phyloP scores from a whole-genome alignment of 1,140 invertebrate genomes.

The Drosophila auraria region DNA sequence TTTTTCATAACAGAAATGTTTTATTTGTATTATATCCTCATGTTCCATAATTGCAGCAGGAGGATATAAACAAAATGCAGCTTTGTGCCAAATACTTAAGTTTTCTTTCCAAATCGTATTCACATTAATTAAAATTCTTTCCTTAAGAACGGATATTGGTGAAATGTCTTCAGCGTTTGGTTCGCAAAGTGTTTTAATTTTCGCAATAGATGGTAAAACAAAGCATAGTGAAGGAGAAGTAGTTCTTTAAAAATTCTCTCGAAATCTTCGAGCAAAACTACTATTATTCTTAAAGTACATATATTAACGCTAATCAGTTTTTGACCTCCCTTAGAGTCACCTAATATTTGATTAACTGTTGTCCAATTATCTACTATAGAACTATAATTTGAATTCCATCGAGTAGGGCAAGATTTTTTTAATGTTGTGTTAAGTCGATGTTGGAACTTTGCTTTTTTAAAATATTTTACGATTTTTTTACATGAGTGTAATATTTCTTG shows the following conservation, averaged over 20 bases:
- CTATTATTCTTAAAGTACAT: conserved; percentile 20
- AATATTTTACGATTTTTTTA: conserved; percentile 46
- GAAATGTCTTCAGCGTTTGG: conserved; percentile 4
- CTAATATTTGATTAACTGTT: conserved; percentile 14
- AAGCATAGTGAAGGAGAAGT: not conserved
- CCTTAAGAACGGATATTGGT: no score
- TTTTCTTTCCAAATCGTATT: no score
- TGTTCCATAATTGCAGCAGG: no score
- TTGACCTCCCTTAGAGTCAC: conserved; percentile 4
- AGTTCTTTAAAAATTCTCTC: conserved; percentile 15
- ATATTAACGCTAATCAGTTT: conserved; percentile 16
- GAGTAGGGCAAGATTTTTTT: conserved; percentile 37
- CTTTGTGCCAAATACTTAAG: no score
- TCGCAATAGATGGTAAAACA: conserved; percentile 10
- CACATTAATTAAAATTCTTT: no score
- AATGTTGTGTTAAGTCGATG: conserved; percentile 12
- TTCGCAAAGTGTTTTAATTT: conserved; percentile 7
- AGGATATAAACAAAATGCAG: no score
- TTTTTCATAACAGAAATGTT: no score
- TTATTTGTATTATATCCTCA: no score
- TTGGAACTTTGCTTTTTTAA: conserved; percentile 29
- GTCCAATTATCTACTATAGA: conserved; percentile 14
- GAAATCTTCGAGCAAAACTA: conserved; percentile 17
- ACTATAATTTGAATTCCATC: conserved; percentile 34
- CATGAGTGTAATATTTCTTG: conserved; percentile 14